Conservation (phyloP, 2,888 invertebrate genomes). For the Amphipoea lucens region DNA sequence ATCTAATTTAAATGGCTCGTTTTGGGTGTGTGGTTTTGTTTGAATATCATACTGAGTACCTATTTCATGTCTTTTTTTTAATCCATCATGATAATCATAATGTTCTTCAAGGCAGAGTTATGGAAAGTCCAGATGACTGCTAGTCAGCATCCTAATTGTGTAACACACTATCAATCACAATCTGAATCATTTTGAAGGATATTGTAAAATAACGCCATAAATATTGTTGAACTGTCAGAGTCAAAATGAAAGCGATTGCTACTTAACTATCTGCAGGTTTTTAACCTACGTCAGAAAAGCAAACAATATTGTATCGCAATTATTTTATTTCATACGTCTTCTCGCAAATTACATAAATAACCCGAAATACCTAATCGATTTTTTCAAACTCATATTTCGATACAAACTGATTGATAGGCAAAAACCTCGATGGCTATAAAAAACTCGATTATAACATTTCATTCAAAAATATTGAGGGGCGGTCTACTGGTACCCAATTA, state of each 20-base stretch:
- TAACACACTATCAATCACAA: no score
- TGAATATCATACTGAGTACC: neutral
- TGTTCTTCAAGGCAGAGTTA: neutral
- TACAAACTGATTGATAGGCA: constrained; percentile 34
- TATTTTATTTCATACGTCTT: neutral
- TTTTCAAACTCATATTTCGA: constrained; percentile 14
- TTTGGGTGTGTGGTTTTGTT: constrained; percentile 21
- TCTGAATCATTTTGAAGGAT: no score
- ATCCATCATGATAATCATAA: neutral
- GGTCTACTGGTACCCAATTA: constrained; percentile 72
- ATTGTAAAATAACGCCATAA: no score
- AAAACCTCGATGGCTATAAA: constrained; percentile 28
- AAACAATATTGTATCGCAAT: no score
- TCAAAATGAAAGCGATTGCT: no score
- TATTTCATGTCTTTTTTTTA: neutral
- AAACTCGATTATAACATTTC: constrained; percentile 57
- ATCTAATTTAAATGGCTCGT: constrained; percentile 42
- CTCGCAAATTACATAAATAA: neutral
- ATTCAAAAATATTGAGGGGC: constrained; percentile 64
- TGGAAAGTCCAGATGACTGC: neutral
- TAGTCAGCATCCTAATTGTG: no score
- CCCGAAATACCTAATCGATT: neutral
- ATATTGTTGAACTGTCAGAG: no score
- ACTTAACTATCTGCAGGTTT: neutral
- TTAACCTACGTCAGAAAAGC: neutral